Evolutionary conservation across 2,113 vertebrate genomes (phyloP).

Genomic region (Pedetes capensis): DNA sequence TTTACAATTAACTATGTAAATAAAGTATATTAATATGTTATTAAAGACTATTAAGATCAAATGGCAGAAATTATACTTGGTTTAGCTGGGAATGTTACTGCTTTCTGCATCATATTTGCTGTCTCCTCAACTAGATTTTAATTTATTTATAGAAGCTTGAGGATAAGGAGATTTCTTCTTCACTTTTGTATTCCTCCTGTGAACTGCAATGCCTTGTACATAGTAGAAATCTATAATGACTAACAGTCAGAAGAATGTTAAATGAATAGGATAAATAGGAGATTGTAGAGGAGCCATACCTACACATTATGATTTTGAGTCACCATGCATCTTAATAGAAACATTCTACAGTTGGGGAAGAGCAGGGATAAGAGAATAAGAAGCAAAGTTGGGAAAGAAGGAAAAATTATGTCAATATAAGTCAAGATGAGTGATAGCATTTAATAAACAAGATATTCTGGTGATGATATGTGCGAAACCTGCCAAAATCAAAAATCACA

Average conservation of each 20-base stretch:
- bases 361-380: not conserved
- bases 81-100: not conserved
- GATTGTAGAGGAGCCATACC: not conserved
- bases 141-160: not conserved
- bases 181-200: not conserved
- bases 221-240: not conserved
- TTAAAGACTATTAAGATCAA: not conserved
- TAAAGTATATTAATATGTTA: slow-evolving; percentile 38
- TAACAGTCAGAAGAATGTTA: not conserved
- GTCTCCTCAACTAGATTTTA: not conserved
- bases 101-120: not conserved
- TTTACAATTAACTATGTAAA: slow-evolving; percentile 46
- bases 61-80: not conserved
- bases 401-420: not conserved
- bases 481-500: not conserved
- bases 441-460: not conserved
- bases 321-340: not conserved
- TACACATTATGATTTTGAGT: not conserved
- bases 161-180: not conserved
- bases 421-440: not conserved
- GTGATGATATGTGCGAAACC: not conserved
- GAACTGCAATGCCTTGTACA: not conserved
- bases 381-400: not conserved
- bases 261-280: not conserved
- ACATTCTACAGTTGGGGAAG: not conserved